Base-by-base conservation (phyloP, 2,113 vertebrate genomes). In the Toxostoma redivivum region DNA sequence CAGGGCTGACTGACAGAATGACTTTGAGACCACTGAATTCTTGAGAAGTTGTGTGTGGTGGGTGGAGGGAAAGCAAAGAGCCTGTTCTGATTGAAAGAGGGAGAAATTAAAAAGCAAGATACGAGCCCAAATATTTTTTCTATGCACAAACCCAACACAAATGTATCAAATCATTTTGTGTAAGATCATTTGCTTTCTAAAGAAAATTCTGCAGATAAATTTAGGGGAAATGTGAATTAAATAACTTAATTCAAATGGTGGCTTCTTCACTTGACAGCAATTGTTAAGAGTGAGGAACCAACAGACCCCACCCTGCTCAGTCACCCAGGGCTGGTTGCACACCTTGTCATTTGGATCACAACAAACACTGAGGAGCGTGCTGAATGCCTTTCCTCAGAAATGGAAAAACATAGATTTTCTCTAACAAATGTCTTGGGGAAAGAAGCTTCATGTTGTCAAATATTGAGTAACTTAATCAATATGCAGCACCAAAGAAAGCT, bases 401-500 rank as follows among this genome's bases (percentile, higher is more conserved):
- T 48, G 45, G 84, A 51, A 84, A 89, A 74, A 18, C 57, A 84
- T 50, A 51, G 81, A 84, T 95, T 94, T 83, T 77, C 48, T 79
- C 38, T 51, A 66, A 84, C 48, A 95, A 81, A 95, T 51, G 30
- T 18, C 73, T 78, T 28, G 86, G 83, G 89, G 79, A 50, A 89
- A 81, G 65, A 56, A 92, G 91, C 77, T 87, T 44, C 9, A 0
- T 88, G 40, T 84, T 92, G 80, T 89, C 83, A 95, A 94, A 94
- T 92, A 91, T 5, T 67, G 88, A 91, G 92, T 44, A 64, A 54
- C 47, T 86, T 78, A 88, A 95, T 94, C 94, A 89, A 95, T 92
- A 85, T 40, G 45, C 77, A 93, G 56, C 28, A 20, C 38, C 21
- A 48, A 65, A 71, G 88, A 62, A 86, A 77, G 69, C 10, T 93